A percentile compares a stretch with the other conserved stretches of the same genome.
phyloP scores from a whole-genome alignment of 1,140 invertebrate genomes.

The Orchesella cincta region DNA sequence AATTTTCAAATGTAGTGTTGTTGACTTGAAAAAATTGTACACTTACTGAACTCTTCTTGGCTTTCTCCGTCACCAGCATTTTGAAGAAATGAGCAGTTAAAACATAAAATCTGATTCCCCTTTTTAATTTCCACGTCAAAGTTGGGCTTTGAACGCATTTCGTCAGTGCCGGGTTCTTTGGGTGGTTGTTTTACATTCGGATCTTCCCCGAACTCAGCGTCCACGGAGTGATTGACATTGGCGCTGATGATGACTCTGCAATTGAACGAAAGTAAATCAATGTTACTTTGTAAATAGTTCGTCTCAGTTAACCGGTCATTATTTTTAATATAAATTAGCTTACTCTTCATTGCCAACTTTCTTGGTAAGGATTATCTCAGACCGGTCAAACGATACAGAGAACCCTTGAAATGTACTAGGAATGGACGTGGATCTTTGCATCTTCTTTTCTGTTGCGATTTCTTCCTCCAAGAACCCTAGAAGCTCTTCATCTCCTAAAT shows the following conservation, averaged over 20 bases:
- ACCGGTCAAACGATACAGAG: slow-evolving; percentile 70
- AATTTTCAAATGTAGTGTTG: neutral
- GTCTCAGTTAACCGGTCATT: no score
- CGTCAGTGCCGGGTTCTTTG: slow-evolving; percentile 59
- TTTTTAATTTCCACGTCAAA: slow-evolving; percentile 80
- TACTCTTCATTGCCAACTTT: slow-evolving; percentile 74
- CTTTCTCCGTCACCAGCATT: slow-evolving; percentile 63
- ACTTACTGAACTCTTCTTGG: slow-evolving; percentile 72
- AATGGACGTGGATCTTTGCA: slow-evolving; percentile 71
- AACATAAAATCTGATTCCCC: slow-evolving; percentile 73
- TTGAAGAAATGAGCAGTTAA: slow-evolving; percentile 76
- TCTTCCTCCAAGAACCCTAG: slow-evolving; percentile 85
- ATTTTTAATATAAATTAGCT: slow-evolving; percentile 51
- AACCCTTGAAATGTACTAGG: slow-evolving; percentile 78
- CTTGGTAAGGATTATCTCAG: slow-evolving; percentile 76
- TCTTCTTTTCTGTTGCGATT: slow-evolving; percentile 81
- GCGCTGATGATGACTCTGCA: slow-evolving; percentile 73
- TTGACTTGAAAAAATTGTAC: neutral
- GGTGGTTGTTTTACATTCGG: slow-evolving; percentile 58
- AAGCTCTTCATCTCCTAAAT: slow-evolving; percentile 77
- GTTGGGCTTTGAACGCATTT: slow-evolving; percentile 82
- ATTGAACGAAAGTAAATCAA: slow-evolving; percentile 32
- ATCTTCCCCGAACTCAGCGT: slow-evolving; percentile 67
- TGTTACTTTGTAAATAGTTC: neutral
- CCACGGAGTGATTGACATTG: slow-evolving; percentile 88